These are phyloP conservation scores for Nemotelus pantherinus DNA, from an alignment of 2,888 invertebrate species.

Conservation along the genomic window DNA sequence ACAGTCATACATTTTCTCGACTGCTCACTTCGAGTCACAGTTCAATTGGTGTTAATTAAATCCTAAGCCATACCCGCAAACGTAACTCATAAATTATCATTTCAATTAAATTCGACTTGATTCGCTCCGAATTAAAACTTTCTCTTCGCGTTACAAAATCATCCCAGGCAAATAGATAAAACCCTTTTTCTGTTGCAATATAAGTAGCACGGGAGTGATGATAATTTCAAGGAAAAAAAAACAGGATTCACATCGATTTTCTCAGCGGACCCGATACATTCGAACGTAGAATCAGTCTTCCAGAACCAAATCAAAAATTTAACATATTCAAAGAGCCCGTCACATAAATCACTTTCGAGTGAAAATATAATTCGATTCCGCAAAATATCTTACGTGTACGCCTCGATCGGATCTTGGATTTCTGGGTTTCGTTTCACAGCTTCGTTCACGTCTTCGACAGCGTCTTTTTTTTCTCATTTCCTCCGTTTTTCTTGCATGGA, in stretches of 20 bases:
- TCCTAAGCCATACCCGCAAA: conserved; percentile 55
- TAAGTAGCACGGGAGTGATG: not conserved
- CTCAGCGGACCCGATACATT: conserved; percentile 5
- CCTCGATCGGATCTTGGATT: conserved; percentile 1
- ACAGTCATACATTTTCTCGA: conserved; percentile 47
- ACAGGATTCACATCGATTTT: conserved; percentile 18
- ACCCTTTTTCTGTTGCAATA: conserved; percentile 12
- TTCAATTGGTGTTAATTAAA: conserved; percentile 66
- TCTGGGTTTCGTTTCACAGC: not conserved
- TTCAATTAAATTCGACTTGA: conserved; percentile 34
- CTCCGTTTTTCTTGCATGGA: conserved; percentile 9
- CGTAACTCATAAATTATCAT: conserved; percentile 53
- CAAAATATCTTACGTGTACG: conserved; percentile 17
- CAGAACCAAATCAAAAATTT: conserved; percentile 37
- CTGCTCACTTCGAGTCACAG: conserved; percentile 56
- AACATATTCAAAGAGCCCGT: conserved; percentile 36
- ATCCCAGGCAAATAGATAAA: conserved; percentile 13
- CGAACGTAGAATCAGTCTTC: conserved; percentile 26
- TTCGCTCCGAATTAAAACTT: conserved; percentile 18
- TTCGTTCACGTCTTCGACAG: not conserved
- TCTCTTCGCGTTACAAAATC: not conserved
- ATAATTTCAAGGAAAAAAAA: not conserved
- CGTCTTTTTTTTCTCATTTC: conserved; percentile 4
- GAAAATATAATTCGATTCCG: conserved; percentile 42
- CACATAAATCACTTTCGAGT: conserved; percentile 49